Evolutionary conservation across 2,113 vertebrate genomes (phyloP), one percentile per base, ranked within the genome.

Genomic region (Aptenodytes patagonicus): DNA sequence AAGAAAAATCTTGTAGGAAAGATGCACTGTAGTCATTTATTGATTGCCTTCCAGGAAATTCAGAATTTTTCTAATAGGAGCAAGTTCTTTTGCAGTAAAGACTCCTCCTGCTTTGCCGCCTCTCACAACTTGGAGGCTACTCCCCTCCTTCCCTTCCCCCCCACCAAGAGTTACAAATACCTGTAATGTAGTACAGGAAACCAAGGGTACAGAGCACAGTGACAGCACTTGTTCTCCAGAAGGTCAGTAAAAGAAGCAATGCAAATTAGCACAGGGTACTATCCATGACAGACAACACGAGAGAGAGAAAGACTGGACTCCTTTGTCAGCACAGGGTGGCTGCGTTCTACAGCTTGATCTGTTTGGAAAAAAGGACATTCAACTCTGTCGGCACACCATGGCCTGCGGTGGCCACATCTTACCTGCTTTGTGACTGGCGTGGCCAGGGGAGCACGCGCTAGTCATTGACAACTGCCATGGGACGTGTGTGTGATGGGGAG

Each of bases 21-120:
- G 88, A 87, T 96, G 96, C 95, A 95, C 96, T 96, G 96, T 93
- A 93, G 93, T 92, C 7, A 96, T 98, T 98, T 97, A 97, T 98
- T 97, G 94, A 98, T 97, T 87, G 92, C 85, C 97, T 96, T 95
- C 83, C 89, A 93, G 80, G 92, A 92, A 95, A 90, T 84, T 95
- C 93, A 96, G 83, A 87, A 91, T 94, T 76, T 92, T 83, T 95
- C 92, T 71, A 78, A 44, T 72, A 84, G 89, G 95, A 96, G 96
- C 94, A 95, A 93, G 75, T 83, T 91, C 77, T 89, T 93, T 86
- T 68, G 89, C 92, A 96, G 91, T 73, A 82, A 89, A 70, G 92
- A 93, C 73, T 8, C 17, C 71, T 92, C 86, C 84, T 51, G 91
- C 73, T 25, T 79, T 77, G 64, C 64, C 16, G 26, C 87, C 92